These are phyloP conservation scores for Alosa sapidissima DNA, from an alignment of 2,797 vertebrate genomes.

Conservation along the genomic window DNA sequence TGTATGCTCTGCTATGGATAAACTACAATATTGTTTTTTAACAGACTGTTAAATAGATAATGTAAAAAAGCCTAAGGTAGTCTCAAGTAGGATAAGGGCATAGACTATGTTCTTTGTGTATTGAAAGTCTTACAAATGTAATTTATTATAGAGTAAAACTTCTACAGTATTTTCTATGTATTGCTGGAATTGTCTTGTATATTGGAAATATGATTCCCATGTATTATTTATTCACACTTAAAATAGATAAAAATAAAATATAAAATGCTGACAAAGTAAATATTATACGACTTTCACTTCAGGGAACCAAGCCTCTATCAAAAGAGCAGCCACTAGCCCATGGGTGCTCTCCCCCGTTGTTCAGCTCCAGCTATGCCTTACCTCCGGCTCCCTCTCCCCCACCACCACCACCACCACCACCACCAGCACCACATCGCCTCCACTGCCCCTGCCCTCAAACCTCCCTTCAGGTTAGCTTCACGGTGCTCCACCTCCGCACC, in stretches of 20 bases:
- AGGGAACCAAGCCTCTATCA: background rate
- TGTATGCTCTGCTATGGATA: background rate
- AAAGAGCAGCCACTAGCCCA: constrained; percentile 7
- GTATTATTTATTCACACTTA: background rate
- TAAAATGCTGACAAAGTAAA: background rate
- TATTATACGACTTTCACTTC: background rate
- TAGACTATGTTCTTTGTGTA: background rate
- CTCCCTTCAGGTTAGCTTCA: constrained; percentile 21
- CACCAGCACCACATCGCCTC: background rate
- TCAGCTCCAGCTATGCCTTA: background rate
- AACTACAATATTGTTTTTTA: background rate
- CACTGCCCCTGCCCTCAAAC: background rate
- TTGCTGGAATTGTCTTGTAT: background rate
- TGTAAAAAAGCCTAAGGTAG: background rate
- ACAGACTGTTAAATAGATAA: background rate
- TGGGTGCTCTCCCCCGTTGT: background rate
- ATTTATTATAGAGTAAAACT: background rate
- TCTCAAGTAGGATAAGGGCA: background rate
- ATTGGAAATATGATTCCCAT: background rate
- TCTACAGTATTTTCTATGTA: background rate
- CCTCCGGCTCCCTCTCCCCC: background rate
- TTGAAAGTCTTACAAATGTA: background rate
- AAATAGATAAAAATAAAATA: background rate
- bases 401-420: background rate
- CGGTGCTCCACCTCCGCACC: background rate